phyloP scores from a whole-genome alignment of 2,888 invertebrate species.

The Oeneis ivallda region DNA sequence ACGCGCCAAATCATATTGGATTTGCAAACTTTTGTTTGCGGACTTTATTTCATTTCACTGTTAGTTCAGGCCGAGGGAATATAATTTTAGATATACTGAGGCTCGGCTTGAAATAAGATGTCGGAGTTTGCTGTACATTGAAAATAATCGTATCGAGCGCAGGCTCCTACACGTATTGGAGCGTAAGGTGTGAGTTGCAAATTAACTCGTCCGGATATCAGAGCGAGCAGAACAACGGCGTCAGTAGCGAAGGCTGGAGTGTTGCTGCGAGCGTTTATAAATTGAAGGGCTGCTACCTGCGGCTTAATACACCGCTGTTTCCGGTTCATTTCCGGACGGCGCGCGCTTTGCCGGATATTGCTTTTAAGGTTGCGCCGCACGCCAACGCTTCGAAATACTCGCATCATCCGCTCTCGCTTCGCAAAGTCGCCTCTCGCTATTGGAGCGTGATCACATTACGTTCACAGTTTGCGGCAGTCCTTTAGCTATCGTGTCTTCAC shows the following conservation, averaged over 20 bases:
- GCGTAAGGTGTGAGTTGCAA: conserved; percentile 57
- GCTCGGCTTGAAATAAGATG: conserved; percentile 28
- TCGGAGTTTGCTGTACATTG: conserved; percentile 23
- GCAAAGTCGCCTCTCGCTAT: conserved; percentile 37
- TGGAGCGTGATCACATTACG: no score
- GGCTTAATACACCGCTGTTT: conserved; percentile 82
- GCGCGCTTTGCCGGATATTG: conserved; percentile 82
- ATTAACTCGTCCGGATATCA: conserved; percentile 71
- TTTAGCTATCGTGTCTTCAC: no score
- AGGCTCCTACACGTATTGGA: conserved; percentile 10
- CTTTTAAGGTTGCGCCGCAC: conserved; percentile 81
- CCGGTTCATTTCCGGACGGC: conserved; percentile 82
- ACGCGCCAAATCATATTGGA: conserved; percentile 81
- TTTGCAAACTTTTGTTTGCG: conserved; percentile 82
- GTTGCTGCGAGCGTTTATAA: conserved; percentile 78
- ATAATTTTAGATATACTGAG: conserved; percentile 67
- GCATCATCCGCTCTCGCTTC: conserved; percentile 39
- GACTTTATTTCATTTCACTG: conserved; percentile 81
- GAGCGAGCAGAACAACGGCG: conserved; percentile 53
- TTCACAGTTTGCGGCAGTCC: no score
- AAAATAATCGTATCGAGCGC: conserved; percentile 15
- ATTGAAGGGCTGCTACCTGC: conserved; percentile 82
- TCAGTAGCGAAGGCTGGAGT: conserved; percentile 56
- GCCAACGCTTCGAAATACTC: conserved; percentile 51
- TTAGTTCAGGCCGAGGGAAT: conserved; percentile 77